phyloP scores from a whole-genome alignment of 2,113 vertebrate genomes.

The Salvelinus namaycush region DNA sequence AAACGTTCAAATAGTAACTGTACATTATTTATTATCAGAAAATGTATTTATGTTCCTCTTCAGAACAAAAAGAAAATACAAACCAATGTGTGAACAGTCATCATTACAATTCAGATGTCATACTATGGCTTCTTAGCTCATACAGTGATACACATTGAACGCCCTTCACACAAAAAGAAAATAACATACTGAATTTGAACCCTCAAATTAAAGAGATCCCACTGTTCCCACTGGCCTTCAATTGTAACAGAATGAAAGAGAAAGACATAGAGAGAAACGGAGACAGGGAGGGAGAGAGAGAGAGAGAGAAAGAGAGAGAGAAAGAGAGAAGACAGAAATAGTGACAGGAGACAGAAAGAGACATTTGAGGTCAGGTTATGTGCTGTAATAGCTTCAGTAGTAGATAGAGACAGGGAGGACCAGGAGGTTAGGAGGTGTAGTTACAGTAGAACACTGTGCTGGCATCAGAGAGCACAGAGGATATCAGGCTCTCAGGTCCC shows the following conservation, averaged over 20 bases:
- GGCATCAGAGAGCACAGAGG: conserved; percentile 91
- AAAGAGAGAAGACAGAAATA: conserved; percentile 16
- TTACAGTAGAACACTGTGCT: conserved; percentile 91
- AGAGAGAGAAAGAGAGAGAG: background rate
- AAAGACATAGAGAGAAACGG: too few species aligned
- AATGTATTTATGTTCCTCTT: conserved; percentile 18
- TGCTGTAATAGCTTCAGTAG: conserved; percentile 43
- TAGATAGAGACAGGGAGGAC: background rate
- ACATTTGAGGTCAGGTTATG: conserved; percentile 54
- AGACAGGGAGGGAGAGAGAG: too few species aligned
- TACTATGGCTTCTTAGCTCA: conserved; percentile 44
- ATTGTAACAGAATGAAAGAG: conserved; percentile 39
- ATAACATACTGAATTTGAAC: conserved; percentile 25
- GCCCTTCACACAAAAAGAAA: conserved; percentile 17
- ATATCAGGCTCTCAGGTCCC: conserved; percentile 81
- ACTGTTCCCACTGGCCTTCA: conserved; percentile 17
- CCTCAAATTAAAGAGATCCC: conserved; percentile 10
- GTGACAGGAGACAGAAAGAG: conserved; percentile 2
- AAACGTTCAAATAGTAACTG: conserved; percentile 64
- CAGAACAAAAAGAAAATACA: conserved; percentile 18
- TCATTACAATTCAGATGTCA: conserved; percentile 31
- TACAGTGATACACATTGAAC: conserved; percentile 19
- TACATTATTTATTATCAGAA: conserved; percentile 66
- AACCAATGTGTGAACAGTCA: conserved; percentile 36
- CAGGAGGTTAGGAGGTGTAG: conserved; percentile 80